Evolutionary conservation across 2,113 vertebrate species (phyloP), one percentile per base, ranked within the genome.

Genomic region (Trichomycterus rosablanca): DNA sequence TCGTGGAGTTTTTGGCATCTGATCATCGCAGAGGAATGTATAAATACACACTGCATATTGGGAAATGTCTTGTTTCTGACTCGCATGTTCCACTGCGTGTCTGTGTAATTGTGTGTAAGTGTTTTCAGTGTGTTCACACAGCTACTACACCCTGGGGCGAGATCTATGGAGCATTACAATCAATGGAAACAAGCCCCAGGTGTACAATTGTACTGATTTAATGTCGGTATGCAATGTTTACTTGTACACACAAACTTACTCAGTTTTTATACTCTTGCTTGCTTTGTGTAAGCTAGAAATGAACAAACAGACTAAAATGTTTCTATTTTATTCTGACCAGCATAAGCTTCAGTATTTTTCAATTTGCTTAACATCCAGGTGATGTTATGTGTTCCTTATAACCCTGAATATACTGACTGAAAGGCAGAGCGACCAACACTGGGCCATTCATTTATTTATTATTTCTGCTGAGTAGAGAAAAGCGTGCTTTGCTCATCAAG

Each of bases 371-470:
- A n/a, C n/a, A n/a, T n/a, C n/a, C n/a, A n/a, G n/a, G n/a, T n/a
- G n/a, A n/a, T n/a, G n/a, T n/a, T n/a, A n/a, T n/a, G n/a, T n/a
- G n/a, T n/a, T n/a, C n/a, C n/a, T n/a, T n/a, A n/a, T 77, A 43
- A 49, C 26, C 26, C 26, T 30, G 52, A 24, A 53, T 45, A 43
- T 24, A 12, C 46, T 73, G 78, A 75, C 76, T 59, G 57, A 78
- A 79, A 65, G 76, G 53, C 53, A 79, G 75, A 75, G 77, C n/a
- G n/a, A n/a, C n/a, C n/a, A 81, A 84, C 77, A 80, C 80, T 74
- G 80, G 77, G 78, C 75, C 79, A 78, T 83, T 85, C 79, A 83
- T 81, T 82, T 79, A 80, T 84, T n/a, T n/a, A n/a, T n/a, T n/a
- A n/a, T n/a, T n/a, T 84, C 74, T 83, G 83, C 84, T 84, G 82